Percentiles rank a stretch among this genome's conserved stretches.
Conservation (phyloP, 2,797 vertebrate species). For the Eulemur coronatus region DNA sequence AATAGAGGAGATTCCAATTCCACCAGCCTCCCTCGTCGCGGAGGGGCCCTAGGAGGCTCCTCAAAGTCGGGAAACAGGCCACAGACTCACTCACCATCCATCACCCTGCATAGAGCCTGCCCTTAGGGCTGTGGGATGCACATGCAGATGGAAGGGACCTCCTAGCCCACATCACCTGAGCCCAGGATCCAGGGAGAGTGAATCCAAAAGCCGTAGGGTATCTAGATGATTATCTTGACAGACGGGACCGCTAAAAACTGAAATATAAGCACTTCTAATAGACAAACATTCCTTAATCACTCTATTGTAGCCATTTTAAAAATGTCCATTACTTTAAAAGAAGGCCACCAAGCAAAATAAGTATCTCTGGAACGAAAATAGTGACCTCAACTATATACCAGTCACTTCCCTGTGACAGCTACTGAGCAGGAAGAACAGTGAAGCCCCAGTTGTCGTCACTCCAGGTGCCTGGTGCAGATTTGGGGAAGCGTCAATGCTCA, state of each 20-base stretch:
- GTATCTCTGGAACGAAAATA: neutral
- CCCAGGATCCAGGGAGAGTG: neutral
- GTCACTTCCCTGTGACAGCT: neutral
- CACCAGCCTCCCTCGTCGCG: neutral
- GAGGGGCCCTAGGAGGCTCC: neutral
- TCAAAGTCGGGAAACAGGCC: neutral
- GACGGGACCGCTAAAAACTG: neutral
- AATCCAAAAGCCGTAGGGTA: neutral
- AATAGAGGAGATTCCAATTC: neutral
- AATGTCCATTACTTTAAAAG: neutral
- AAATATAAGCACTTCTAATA: neutral
- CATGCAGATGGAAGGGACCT: neutral
- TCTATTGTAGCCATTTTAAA: neutral
- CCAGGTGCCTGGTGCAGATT: neutral
- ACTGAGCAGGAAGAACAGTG: neutral
- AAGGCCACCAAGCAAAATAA: neutral
- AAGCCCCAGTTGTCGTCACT: accelerated
- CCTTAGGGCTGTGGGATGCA: neutral
- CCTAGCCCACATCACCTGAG: neutral
- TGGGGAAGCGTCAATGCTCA: accelerated
- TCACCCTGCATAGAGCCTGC: neutral
- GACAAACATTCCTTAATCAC: neutral
- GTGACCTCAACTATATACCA: accelerated
- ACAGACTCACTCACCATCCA: no score
- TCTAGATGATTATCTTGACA: neutral